Evolutionary conservation across 92 coral and sea anemone genomes (phyloP).

Genomic region (Plumapathes pennacea): DNA sequence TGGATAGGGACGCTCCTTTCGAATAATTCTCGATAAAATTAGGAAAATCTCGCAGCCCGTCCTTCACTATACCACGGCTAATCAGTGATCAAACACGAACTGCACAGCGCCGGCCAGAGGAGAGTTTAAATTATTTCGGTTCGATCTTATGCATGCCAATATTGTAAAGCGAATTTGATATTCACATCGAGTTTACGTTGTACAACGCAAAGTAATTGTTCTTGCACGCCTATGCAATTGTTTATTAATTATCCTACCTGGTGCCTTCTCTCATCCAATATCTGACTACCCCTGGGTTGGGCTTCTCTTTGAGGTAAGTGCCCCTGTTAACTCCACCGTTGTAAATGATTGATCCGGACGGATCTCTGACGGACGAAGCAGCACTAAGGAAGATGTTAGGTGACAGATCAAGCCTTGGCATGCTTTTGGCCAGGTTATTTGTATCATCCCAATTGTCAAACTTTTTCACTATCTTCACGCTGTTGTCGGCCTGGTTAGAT

Average conservation of each 20-base stretch:
- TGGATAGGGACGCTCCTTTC: no score
- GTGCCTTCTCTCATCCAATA: conserved; percentile 65
- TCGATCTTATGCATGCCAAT: no score
- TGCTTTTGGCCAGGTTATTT: conserved; percentile 28
- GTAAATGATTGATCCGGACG: conserved; percentile 46
- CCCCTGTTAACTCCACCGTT: neutral
- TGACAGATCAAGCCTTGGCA: conserved; percentile 25
- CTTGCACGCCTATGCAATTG: no score
- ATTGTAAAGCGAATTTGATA: no score
- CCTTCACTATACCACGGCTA: no score
- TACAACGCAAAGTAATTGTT: no score
- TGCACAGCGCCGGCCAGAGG: no score
- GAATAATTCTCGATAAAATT: no score
- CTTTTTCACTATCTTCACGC: conserved; percentile 35
- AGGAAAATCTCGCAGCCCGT: no score
- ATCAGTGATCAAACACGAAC: no score
- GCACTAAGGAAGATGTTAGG: conserved; percentile 22
- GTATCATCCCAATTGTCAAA: conserved; percentile 41
- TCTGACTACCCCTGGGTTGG: conserved; percentile 32
- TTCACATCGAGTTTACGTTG: no score
- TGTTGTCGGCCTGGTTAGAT: conserved; percentile 21
- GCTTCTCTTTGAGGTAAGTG: conserved; percentile 17
- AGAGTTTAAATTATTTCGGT: no score
- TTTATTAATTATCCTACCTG: conserved; percentile 20
- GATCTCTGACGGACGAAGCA: conserved; percentile 12